A percentile compares a stretch with the other conserved stretches of the same genome.
Conservation (phyloP, 53 echinoderm and acorn worm genomes). For the Patiria pectinifera region DNA sequence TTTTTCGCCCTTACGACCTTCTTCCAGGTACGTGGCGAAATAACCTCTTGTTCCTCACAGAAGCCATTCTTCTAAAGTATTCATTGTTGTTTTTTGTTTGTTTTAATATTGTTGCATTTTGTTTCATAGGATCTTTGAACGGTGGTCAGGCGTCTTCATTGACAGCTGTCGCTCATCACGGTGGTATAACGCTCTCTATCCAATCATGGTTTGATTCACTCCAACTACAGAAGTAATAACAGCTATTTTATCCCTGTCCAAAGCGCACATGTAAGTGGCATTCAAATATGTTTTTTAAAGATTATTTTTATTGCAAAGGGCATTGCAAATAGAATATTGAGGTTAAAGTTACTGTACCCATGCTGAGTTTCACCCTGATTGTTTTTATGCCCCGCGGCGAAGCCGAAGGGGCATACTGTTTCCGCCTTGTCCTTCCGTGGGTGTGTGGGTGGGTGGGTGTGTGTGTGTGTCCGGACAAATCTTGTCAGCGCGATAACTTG, state of each 20-base stretch:
- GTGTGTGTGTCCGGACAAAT: too few species aligned
- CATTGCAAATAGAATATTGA: background rate
- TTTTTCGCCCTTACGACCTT: too few species aligned
- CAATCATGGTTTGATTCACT: constrained; percentile 91
- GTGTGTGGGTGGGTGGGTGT: too few species aligned
- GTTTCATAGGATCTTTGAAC: constrained; percentile 68
- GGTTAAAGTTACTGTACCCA: too few species aligned
- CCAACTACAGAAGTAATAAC: constrained; percentile 64
- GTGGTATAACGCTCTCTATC: constrained; percentile 73
- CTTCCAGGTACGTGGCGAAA: too few species aligned
- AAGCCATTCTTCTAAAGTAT: too few species aligned
- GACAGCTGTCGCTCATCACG: constrained; percentile 64
- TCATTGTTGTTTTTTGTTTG: background rate
- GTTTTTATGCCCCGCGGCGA: too few species aligned
- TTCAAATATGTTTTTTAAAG: background rate
- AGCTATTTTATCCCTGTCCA: background rate
- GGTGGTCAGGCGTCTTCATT: constrained; percentile 51
- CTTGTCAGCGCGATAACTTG: too few species aligned
- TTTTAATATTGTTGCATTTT: background rate
- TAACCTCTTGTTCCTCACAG: too few species aligned
- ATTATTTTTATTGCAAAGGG: background rate
- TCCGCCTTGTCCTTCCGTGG: too few species aligned
- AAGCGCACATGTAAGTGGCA: background rate
- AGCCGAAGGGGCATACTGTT: too few species aligned
- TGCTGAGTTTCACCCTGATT: too few species aligned